Conservation (phyloP, 2,888 invertebrate genomes). For the Ophioninae sp. region DNA sequence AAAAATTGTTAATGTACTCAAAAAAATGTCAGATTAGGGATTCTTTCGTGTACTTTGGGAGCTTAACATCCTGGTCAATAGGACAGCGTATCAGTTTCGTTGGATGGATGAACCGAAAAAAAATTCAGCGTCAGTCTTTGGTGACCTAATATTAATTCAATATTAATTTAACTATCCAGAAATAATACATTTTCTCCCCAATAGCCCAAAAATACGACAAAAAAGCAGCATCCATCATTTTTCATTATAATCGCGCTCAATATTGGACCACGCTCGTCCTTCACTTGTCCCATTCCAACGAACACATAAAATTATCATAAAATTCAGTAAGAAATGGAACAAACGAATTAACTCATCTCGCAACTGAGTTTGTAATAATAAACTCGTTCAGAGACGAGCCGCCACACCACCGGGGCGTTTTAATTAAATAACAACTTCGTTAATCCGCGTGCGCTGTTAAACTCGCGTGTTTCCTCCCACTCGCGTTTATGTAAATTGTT, state of each 20-base stretch:
- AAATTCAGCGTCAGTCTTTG: too few relatives aligned
- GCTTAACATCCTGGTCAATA: too few relatives aligned
- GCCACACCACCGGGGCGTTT: conserved; percentile 25
- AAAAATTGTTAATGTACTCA: too few relatives aligned
- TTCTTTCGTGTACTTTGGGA: too few relatives aligned
- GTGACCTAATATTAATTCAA: too few relatives aligned
- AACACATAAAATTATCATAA: conserved; percentile 8
- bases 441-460: conserved; percentile 40
- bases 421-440: conserved; percentile 62
- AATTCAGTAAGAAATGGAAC: conserved; percentile 55
- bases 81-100: too few relatives aligned
- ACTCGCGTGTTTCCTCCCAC: conserved; percentile 53
- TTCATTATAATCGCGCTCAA: background rate
- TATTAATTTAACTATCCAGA: too few relatives aligned
- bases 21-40: too few relatives aligned
- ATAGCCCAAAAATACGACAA: too few relatives aligned
- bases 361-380: conserved; percentile 10
- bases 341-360: conserved; percentile 43
- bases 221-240: too few relatives aligned
- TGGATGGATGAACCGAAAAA: too few relatives aligned
- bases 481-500: conserved; percentile 53
- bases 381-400: conserved; percentile 47
- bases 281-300: background rate
- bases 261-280: conserved; percentile 15
- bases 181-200: too few relatives aligned